These are phyloP conservation scores for Lathronympha strigana DNA, from an alignment of 2,888 invertebrate genomes.

Conservation along the genomic window DNA sequence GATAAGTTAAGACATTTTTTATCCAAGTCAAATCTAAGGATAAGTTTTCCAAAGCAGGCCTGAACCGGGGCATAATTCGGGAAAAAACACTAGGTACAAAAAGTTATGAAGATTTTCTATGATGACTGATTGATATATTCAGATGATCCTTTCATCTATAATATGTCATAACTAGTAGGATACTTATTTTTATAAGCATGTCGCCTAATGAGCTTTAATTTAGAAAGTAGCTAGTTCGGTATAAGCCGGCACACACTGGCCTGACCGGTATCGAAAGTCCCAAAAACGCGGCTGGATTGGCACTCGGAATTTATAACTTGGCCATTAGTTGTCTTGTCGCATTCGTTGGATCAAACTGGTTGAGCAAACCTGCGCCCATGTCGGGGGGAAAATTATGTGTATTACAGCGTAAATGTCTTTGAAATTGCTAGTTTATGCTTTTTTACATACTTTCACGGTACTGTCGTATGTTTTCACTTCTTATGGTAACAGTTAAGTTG, in stretches of 20 bases:
- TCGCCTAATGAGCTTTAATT: conserved; percentile 9
- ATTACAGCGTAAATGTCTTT: not conserved
- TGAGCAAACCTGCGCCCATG: not conserved
- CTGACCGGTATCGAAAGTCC: conserved; percentile 46
- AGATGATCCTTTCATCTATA: not conserved
- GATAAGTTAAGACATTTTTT: too few relatives aligned
- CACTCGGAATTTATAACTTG: conserved; percentile 34
- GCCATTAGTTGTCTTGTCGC: conserved; percentile 26
- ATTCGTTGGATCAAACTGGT: conserved; percentile 20
- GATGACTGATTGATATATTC: too few relatives aligned
- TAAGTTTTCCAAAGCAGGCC: too few relatives aligned
- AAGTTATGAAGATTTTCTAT: too few relatives aligned
- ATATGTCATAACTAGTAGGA: not conserved
- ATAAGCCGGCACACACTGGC: conserved; percentile 11
- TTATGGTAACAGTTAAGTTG: too few relatives aligned
- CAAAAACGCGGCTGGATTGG: conserved; percentile 37
- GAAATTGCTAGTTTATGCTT: not conserved
- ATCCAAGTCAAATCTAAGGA: too few relatives aligned
- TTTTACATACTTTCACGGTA: not conserved
- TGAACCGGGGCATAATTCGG: too few relatives aligned
- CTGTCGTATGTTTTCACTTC: too few relatives aligned
- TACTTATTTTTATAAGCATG: not conserved
- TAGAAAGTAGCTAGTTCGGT: conserved; percentile 11
- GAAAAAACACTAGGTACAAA: not conserved
- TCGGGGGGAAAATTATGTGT: conserved; percentile 3